Conservation (phyloP, 1,140 invertebrate species). For the Globodera rostochiensis region DNA sequence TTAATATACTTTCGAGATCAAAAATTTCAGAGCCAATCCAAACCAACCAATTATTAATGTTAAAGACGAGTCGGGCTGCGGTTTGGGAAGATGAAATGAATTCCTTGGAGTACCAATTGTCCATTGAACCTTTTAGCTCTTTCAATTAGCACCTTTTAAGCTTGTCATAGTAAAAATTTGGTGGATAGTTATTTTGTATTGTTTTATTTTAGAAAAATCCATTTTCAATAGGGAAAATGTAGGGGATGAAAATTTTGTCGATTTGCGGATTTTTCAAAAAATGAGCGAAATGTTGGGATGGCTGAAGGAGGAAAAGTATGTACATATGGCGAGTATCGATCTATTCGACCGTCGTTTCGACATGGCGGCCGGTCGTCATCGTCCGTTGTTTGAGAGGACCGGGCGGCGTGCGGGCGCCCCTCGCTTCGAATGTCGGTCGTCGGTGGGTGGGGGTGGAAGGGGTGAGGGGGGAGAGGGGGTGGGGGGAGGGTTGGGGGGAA, state of each 20-base stretch:
- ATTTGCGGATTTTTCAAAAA: too few species aligned
- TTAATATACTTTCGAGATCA: too few species aligned
- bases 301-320: not conserved
- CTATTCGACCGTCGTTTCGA: constrained; percentile 11
- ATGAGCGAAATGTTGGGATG: constrained; percentile 1
- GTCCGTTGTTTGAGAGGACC: not conserved
- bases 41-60: constrained; percentile 36
- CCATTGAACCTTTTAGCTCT: constrained; percentile 24
- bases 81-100: constrained; percentile 36
- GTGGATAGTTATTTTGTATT: too few species aligned
- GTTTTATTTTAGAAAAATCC: too few species aligned
- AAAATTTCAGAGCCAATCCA: not conserved
- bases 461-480: too few species aligned
- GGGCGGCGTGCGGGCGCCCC: not conserved
- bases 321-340: constrained; percentile 18
- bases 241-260: too few species aligned
- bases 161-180: too few species aligned
- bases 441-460: not conserved
- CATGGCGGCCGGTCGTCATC: not conserved
- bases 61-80: constrained; percentile 34
- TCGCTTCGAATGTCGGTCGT: not conserved
- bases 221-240: too few species aligned
- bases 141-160: not conserved
- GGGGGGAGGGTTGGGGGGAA: too few species aligned
- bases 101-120: constrained; percentile 36